Evolutionary conservation across 2,888 invertebrate species (phyloP), one percentile per base, ranked within the genome.

Genomic region (Monochamus alternatus): DNA sequence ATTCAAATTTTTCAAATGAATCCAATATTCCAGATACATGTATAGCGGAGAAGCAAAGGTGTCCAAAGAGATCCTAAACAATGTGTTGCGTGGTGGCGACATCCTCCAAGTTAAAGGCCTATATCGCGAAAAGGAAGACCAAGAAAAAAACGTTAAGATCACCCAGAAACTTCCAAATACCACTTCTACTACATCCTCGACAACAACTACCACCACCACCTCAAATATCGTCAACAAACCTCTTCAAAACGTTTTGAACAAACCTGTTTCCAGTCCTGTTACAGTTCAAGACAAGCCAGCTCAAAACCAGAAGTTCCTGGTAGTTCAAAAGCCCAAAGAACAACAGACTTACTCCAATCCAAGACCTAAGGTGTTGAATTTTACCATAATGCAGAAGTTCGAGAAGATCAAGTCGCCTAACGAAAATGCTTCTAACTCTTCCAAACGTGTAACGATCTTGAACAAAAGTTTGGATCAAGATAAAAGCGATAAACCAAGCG

Each of bases 11-110:
- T 7, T 38, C 38, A 38, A 38, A 4, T 38, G 38, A 38, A 7
- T 47, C 3, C 14, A 0, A 55, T 55, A 55, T 55, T 14, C n/a
- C 7, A 55, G 55, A 85, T 96, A 96, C 87, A 96, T 96, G 95
- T 96, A 96, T 89, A 87, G 88, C 89, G 94, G 94, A 31, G 94
- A 94, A 89, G 95, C 96, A 43, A 96, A 96, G 60, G 96, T 96
- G 43, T 95, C 95, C 72, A 95, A 96, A 88, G 96, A 95, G 85
- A 95, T 96, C 64, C 88, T 96, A 75, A 95, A 95, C 81, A 94
- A 93, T 78, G 96, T 96, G 1, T 87, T 96, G 43, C 93, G 94
- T 85, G 96, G 96, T 0, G 96, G 96, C 0, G 96, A 96, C 86
- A 92, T 95, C 12, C 89, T 96, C 3, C 94, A 95, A 87, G 94